Base-by-base conservation (phyloP, 2,797 vertebrate genomes). In the Labroides dimidiatus region DNA sequence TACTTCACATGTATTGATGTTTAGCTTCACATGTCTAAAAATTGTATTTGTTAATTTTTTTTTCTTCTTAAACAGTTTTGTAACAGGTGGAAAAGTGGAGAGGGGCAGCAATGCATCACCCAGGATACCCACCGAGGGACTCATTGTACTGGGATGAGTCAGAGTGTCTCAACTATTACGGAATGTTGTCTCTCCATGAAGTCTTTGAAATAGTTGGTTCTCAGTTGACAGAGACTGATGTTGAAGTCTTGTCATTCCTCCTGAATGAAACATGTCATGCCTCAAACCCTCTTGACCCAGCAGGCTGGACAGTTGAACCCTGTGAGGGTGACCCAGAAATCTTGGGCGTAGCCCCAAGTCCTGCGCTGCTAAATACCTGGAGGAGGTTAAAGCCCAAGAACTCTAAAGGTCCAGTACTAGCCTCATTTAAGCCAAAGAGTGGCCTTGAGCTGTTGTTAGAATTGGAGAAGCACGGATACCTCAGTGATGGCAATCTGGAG, bases 201-300 rank as follows among this genome's bases (percentile, higher is more conserved):
- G 85, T 97, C 73, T 97, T 96, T 88, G 94, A 97, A 79, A 84
- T 96, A n/a, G 93, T 98, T 51, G 96, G 96, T 64, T 94, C 94
- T 72, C 96, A 97, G 74, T 91, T 98, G 79, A 96, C 94, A 2
- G 94, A 95, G 66, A 90, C 88, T 7, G 96, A 98, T 50, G 72
- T 96, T 23, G 95, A 96, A 14, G 95, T 95, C 47, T 85, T 98
- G 63, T 95, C 96, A 1, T 97, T 97, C 78, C 93, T 98, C 21
- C 81, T 97, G 75, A 93, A 96, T 44, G 96, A 97, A 89, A 90
- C 91, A 2, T 95, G 91, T 72, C 83, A 84, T 1, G 77, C 79
- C 2, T 56, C 68, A 17, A 95, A 95, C 73, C 94, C 94, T 5
- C 89, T 96, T 4, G 91, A 96, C 76, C 95, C 94, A 24, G 80